phyloP scores from a whole-genome alignment of 2,888 invertebrate genomes.

The Melangyna quadrimaculata region DNA sequence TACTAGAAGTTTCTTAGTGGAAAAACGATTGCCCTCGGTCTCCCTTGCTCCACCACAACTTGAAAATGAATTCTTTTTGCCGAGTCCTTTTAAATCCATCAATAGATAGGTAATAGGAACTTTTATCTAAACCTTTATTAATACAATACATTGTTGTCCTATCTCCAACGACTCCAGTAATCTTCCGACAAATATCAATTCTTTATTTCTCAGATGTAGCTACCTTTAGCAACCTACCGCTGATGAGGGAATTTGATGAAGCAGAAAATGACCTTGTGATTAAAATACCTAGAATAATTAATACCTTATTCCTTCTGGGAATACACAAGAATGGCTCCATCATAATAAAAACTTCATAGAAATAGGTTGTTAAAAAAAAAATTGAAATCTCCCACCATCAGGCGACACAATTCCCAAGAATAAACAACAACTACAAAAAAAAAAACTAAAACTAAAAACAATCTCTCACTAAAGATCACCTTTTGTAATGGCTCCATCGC shows the following conservation, averaged over 20 bases:
- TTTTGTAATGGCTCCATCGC: conserved; percentile 57
- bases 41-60: too few relatives aligned
- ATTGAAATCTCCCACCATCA: conserved; percentile 62
- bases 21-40: too few relatives aligned
- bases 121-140: too few relatives aligned
- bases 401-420: conserved; percentile 70
- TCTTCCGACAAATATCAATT: not conserved
- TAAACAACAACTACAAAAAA: too few relatives aligned
- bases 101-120: too few relatives aligned
- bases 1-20: too few relatives aligned
- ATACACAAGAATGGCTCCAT: conserved; percentile 46
- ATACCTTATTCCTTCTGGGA: conserved; percentile 49
- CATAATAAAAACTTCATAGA: not conserved
- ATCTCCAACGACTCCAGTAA: not conserved
- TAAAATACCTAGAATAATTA: conserved; percentile 51
- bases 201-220: not conserved
- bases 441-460: conserved; percentile 36
- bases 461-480: conserved; percentile 62
- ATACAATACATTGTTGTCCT: too few relatives aligned
- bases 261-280: conserved; percentile 58
- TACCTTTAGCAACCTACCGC: too few relatives aligned
- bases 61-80: not conserved
- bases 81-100: not conserved
- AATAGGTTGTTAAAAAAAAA: conserved; percentile 7
- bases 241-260: conserved; percentile 4